phyloP scores from a whole-genome alignment of 1,140 invertebrate genomes.

The Sitobion miscanthi region DNA sequence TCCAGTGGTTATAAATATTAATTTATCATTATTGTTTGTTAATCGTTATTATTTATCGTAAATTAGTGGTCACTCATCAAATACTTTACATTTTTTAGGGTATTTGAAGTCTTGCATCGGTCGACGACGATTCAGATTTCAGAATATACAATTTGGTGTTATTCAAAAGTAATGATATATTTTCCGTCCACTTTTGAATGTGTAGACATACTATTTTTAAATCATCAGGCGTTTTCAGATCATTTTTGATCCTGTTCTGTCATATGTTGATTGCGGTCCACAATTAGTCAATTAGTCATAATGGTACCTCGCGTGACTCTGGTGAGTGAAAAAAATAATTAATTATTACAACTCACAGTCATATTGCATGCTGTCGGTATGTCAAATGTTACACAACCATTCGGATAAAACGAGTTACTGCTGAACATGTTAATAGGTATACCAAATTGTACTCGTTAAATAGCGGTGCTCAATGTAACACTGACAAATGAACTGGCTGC shows the following conservation, averaged over 20 bases:
- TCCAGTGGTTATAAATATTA: background rate
- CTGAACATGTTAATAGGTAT: no score
- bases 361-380: no score
- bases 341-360: background rate
- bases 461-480: background rate
- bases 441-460: background rate
- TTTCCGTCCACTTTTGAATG: background rate
- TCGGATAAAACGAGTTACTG: background rate
- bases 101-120: background rate
- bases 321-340: constrained; percentile 1
- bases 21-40: background rate
- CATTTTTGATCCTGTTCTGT: background rate
- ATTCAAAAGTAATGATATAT: background rate
- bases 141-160: background rate
- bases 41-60: no score
- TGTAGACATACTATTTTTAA: background rate
- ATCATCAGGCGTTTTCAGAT: background rate
- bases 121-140: background rate
- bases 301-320: constrained; percentile 38
- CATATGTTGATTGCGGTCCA: background rate
- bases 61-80: background rate
- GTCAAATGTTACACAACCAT: background rate
- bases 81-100: background rate
- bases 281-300: background rate
- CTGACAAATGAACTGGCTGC: background rate